phyloP scores from a whole-genome alignment of 2,888 invertebrate genomes.

The Eupithecia subumbrata region DNA sequence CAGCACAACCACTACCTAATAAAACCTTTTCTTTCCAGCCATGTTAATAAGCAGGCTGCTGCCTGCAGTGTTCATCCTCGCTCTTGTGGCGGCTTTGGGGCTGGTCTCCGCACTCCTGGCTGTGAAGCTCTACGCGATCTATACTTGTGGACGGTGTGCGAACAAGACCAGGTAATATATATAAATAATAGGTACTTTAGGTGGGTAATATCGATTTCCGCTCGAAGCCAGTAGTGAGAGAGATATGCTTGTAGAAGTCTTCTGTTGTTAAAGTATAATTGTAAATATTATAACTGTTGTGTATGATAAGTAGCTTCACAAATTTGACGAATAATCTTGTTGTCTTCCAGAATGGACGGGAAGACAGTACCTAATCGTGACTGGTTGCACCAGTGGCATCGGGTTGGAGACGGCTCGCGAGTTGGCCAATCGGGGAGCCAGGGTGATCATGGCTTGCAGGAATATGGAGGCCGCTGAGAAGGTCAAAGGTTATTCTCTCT shows the following conservation, averaged over 20 bases:
- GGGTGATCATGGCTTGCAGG: constrained; percentile 93
- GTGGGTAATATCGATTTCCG: no score
- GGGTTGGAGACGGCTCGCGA: constrained; percentile 92
- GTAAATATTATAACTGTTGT: no score
- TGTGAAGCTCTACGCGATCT: constrained; percentile 81
- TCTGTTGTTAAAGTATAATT: no score
- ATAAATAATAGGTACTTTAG: no score
- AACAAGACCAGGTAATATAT: constrained; percentile 79
- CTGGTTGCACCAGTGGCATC: constrained; percentile 94
- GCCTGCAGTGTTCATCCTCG: constrained; percentile 62
- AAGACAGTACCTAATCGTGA: constrained; percentile 95
- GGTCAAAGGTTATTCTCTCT: constrained; percentile 84
- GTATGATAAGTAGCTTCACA: no score
- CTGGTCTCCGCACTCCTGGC: constrained; percentile 71
- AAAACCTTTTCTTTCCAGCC: constrained; percentile 57
- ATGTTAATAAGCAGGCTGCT: constrained; percentile 77
- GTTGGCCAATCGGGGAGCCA: constrained; percentile 90
- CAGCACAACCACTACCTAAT: no score
- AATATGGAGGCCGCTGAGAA: constrained; percentile 89
- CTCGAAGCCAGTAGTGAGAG: no score
- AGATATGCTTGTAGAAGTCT: no score
- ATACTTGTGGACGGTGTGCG: constrained; percentile 76
- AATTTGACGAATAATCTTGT: background rate
- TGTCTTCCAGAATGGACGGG: constrained; percentile 86
- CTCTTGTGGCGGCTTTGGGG: constrained; percentile 66